phyloP scores from a whole-genome alignment of 2,113 vertebrate species.

The Melanerpes formicivorus region DNA sequence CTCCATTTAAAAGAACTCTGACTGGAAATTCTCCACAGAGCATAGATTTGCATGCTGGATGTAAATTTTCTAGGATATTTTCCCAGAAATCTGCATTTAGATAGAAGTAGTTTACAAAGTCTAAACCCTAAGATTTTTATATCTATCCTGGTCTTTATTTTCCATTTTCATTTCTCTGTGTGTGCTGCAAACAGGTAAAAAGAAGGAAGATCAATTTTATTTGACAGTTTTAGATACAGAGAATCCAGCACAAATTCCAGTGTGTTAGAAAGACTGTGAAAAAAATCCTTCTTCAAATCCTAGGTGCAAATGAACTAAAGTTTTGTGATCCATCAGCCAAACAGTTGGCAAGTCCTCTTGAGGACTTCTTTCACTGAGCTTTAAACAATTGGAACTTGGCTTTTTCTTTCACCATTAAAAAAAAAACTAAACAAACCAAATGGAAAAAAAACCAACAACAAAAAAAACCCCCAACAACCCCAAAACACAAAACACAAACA shows the following conservation, averaged over 20 bases:
- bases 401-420: neutral
- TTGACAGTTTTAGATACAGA: constrained; percentile 2
- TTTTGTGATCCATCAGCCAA: neutral
- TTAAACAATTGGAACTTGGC: neutral
- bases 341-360: neutral
- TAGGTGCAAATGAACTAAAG: neutral
- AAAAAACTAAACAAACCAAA: neutral
- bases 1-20: neutral
- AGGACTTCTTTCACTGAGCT: neutral
- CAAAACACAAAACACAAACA: neutral
- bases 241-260: constrained; percentile 11
- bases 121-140: constrained; percentile 62
- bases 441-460: no score
- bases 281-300: neutral
- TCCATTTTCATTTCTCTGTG: neutral
- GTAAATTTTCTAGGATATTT: constrained; percentile 60
- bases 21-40: constrained; percentile 1
- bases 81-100: constrained; percentile 76
- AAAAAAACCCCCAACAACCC: no score
- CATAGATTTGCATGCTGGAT: constrained; percentile 32
- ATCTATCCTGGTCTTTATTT: neutral
- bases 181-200: neutral
- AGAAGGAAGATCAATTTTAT: neutral
- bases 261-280: constrained; percentile 23
- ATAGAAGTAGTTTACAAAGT: constrained; percentile 61